Conservation (phyloP, 2,113 vertebrate species). For the Boleophthalmus pectinirostris region DNA sequence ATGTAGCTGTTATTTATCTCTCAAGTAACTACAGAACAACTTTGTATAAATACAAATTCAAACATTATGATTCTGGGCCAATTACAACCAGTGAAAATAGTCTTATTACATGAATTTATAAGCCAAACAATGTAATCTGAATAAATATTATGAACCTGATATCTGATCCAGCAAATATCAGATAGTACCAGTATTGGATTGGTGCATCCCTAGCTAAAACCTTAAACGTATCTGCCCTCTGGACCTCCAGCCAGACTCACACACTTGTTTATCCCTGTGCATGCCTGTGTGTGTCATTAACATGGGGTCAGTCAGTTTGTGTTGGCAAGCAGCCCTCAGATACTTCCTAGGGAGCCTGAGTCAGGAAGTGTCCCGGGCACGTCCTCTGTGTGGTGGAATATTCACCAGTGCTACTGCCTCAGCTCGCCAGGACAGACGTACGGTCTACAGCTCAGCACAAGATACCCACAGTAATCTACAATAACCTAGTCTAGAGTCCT, state of each 20-base stretch:
- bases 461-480: background rate
- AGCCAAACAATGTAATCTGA: too few relatives aligned
- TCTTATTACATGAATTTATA: too few relatives aligned
- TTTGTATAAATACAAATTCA: too few relatives aligned
- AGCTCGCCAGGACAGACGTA: slow-evolving; percentile 51
- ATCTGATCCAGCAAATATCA: too few relatives aligned
- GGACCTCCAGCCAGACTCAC: background rate
- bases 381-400: slow-evolving; percentile 37
- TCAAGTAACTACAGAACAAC: too few relatives aligned
- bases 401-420: slow-evolving; percentile 42
- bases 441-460: slow-evolving; percentile 1
- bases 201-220: background rate
- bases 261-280: slow-evolving; percentile 23
- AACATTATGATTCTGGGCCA: too few relatives aligned
- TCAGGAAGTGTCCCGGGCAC: slow-evolving; percentile 70
- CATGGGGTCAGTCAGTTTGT: slow-evolving; percentile 68
- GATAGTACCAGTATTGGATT: too few relatives aligned
- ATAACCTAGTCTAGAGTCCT: background rate
- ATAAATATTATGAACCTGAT: too few relatives aligned
- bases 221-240: background rate
- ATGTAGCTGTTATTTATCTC: too few relatives aligned
- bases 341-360: slow-evolving; percentile 55
- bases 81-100: too few relatives aligned
- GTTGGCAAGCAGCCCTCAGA: slow-evolving; percentile 55
- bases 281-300: slow-evolving; percentile 37